Evolutionary conservation across 2,888 invertebrate genomes (phyloP).

Genomic region (Apodemia hepburni): DNA sequence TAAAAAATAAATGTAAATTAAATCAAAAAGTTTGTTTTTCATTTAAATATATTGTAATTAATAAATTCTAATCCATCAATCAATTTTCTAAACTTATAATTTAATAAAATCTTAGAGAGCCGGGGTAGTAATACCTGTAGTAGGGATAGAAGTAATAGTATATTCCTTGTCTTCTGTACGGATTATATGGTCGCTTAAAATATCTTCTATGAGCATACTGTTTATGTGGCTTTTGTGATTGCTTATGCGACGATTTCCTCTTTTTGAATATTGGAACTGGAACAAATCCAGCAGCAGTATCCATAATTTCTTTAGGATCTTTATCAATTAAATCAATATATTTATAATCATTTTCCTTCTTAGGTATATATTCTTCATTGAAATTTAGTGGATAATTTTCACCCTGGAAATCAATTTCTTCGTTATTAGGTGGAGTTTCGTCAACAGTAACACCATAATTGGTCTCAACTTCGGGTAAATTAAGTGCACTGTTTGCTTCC

Average conservation of each 20-base stretch:
- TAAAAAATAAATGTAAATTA: constrained; percentile 56
- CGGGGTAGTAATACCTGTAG: constrained; percentile 53
- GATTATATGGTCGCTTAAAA: constrained; percentile 44
- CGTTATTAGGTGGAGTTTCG: constrained; percentile 26
- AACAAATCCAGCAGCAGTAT: constrained; percentile 59
- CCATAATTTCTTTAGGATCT: constrained; percentile 60
- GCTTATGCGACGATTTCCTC: constrained; percentile 19
- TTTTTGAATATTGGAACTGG: constrained; percentile 52
- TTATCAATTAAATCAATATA: constrained; percentile 42
- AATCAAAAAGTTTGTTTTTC: constrained; percentile 24
- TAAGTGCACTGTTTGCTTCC: background rate
- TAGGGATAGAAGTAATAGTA: constrained; percentile 50
- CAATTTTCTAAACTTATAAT: constrained; percentile 12
- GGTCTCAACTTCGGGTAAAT: constrained; percentile 28
- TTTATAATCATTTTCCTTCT: constrained; percentile 36
- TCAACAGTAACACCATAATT: constrained; percentile 39
- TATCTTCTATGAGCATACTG: constrained; percentile 50
- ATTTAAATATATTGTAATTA: constrained; percentile 21
- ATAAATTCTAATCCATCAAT: background rate
- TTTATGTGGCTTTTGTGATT: constrained; percentile 39
- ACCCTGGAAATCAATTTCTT: constrained; percentile 21
- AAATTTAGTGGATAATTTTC: constrained; percentile 21
- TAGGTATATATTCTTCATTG: constrained; percentile 28
- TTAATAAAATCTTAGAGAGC: constrained; percentile 65
- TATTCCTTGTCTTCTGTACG: constrained; percentile 42